phyloP scores from a whole-genome alignment of 1,140 invertebrate genomes.

The Aphelinus certus region DNA sequence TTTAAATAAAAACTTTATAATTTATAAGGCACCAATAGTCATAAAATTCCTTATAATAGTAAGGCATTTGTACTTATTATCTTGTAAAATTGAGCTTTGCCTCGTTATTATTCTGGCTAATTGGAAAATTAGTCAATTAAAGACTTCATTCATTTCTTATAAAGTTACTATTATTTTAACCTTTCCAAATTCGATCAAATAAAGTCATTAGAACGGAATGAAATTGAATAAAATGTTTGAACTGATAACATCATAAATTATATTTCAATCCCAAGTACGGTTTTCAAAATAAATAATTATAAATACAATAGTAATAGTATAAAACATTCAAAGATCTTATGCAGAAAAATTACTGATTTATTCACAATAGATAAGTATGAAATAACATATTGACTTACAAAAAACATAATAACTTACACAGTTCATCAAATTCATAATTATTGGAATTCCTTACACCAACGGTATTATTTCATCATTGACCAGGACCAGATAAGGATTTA shows the following conservation, averaged over 20 bases:
- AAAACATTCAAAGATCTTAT: constrained; percentile 4
- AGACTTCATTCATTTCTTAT: constrained; percentile 26
- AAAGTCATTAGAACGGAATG: too few relatives aligned
- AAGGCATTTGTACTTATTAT: constrained; percentile 36
- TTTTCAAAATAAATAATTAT: neutral
- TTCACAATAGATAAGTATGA: constrained; percentile 21
- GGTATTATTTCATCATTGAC: constrained; percentile 69
- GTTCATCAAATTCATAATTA: constrained; percentile 25
- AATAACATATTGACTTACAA: constrained; percentile 7
- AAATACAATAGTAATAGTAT: constrained; percentile 1
- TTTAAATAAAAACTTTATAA: constrained; percentile 36
- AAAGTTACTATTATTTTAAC: constrained; percentile 26
- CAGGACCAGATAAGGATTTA: constrained; percentile 89
- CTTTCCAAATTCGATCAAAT: neutral
- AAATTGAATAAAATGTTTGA: too few relatives aligned
- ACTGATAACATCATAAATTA: too few relatives aligned
- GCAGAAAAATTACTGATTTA: constrained; percentile 23
- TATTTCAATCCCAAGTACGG: too few relatives aligned
- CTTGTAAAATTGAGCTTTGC: constrained; percentile 28
- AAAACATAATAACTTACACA: constrained; percentile 21
- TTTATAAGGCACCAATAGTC: constrained; percentile 36
- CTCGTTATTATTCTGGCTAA: constrained; percentile 24
- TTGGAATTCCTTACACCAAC: constrained; percentile 17
- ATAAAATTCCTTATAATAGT: constrained; percentile 33
- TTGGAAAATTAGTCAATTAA: constrained; percentile 31